These are phyloP conservation scores for Synanthedon andrenaeformis DNA, from an alignment of 2,888 invertebrate species.

Conservation along the genomic window DNA sequence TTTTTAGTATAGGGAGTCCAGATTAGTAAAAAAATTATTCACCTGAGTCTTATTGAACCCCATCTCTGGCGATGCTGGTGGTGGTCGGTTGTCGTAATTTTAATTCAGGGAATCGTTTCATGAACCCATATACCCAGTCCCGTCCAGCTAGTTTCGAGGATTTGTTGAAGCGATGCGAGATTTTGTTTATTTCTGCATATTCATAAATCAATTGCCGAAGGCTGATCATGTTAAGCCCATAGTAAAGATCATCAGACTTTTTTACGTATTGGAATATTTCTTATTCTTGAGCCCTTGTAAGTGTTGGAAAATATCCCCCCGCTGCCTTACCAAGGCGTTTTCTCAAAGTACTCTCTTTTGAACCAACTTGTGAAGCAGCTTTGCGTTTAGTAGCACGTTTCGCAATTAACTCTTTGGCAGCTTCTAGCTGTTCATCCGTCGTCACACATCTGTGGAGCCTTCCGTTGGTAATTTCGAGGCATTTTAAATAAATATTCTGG, in stretches of 20 bases:
- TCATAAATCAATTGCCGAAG: slow-evolving; percentile 10
- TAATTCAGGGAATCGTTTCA: slow-evolving; percentile 5
- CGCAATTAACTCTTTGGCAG: slow-evolving; percentile 8
- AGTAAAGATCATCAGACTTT: slow-evolving; percentile 6
- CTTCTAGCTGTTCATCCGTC: too few species aligned
- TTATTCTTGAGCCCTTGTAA: slow-evolving; percentile 8
- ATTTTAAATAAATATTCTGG: too few species aligned
- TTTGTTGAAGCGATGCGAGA: too few species aligned
- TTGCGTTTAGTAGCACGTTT: slow-evolving; percentile 8
- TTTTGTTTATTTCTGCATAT: slow-evolving; percentile 5
- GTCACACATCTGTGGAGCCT: too few species aligned
- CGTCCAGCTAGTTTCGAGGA: slow-evolving; percentile 9
- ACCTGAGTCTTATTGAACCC: slow-evolving; percentile 6
- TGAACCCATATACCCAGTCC: slow-evolving; percentile 6
- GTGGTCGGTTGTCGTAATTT: slow-evolving; percentile 7
- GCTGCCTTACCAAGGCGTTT: slow-evolving; percentile 9
- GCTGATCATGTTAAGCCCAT: slow-evolving; percentile 8
- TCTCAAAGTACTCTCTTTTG: slow-evolving; percentile 10
- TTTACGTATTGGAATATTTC: slow-evolving; percentile 8
- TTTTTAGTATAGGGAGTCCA: slow-evolving; percentile 3
- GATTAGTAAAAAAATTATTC: slow-evolving; percentile 3
- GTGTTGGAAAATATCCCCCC: slow-evolving; percentile 8
- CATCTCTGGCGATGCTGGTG: slow-evolving; percentile 5
- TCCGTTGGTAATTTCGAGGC: too few species aligned
- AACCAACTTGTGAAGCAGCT: slow-evolving; percentile 5